A percentile compares a stretch with the other conserved stretches of the same genome.
These are phyloP conservation scores for Neodiprion fabricii DNA, from an alignment of 1,140 invertebrate genomes.

Conservation along the genomic window DNA sequence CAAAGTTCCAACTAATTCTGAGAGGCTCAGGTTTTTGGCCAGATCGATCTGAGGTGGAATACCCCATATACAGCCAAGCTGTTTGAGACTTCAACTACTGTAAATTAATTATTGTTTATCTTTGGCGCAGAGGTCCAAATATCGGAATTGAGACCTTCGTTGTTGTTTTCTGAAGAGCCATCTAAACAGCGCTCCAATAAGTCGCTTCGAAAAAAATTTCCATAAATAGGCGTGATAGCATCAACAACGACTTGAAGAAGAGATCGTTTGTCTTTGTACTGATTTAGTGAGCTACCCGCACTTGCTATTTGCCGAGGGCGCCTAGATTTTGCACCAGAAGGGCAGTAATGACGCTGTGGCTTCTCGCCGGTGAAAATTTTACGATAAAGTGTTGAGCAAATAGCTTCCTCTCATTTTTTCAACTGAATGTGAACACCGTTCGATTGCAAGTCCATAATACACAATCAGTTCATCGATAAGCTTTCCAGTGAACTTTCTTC, in stretches of 20 bases:
- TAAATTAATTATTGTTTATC: not conserved
- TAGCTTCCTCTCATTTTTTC: constrained; percentile 41
- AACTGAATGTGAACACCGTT: constrained; percentile 33
- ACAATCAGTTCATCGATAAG: constrained; percentile 27
- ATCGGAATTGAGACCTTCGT: constrained; percentile 10
- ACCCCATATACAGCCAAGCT: not conserved
- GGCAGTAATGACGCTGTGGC: not conserved
- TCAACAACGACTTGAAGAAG: constrained; percentile 16
- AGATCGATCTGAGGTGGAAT: too few relatives aligned
- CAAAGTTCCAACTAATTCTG: not conserved
- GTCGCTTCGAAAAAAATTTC: constrained; percentile 2
- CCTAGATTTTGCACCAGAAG: constrained; percentile 7
- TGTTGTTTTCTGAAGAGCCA: constrained; percentile 18
- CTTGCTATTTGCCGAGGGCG: not conserved
- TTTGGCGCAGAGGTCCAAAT: constrained; percentile 15
- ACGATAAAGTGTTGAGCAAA: constrained; percentile 14
- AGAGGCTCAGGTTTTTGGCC: too few relatives aligned
- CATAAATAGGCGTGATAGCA: constrained; percentile 21
- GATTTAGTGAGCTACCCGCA: not conserved
- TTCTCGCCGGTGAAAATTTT: constrained; percentile 5
- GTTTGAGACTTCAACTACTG: not conserved
- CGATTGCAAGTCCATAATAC: not conserved
- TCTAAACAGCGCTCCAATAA: constrained; percentile 17
- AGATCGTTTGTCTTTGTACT: not conserved
- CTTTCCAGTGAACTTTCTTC: constrained; percentile 27